These are phyloP conservation scores for Micronycteris hirsuta DNA, from an alignment of 2,113 vertebrate species.

Conservation along the genomic window DNA sequence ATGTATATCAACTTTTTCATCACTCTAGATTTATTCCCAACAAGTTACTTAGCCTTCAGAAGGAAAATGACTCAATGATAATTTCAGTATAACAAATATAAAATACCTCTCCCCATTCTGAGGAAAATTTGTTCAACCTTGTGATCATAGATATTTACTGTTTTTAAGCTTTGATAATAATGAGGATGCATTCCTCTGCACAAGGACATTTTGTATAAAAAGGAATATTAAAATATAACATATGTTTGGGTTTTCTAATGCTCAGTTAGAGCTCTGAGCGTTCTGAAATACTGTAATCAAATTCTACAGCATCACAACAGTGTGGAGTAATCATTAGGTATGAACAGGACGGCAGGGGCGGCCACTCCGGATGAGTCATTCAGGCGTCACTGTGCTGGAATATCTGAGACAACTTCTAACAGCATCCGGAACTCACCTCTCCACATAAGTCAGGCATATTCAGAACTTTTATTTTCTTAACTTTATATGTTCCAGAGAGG, in stretches of 20 bases:
- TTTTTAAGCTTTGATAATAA: neutral
- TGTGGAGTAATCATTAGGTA: neutral
- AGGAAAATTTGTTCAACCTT: neutral
- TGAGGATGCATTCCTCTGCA: neutral
- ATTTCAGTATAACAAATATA: neutral
- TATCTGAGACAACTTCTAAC: conserved; percentile 4
- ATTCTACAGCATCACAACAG: neutral
- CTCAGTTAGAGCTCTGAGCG: neutral
- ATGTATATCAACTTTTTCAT: neutral
- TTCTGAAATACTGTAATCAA: neutral
- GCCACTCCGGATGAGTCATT: neutral
- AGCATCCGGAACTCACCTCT: neutral
- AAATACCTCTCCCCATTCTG: neutral
- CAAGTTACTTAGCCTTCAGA: neutral
- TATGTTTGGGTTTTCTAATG: neutral
- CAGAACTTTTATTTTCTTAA: neutral
- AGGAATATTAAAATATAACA: neutral
- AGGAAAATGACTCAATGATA: neutral
- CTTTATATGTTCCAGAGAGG: neutral
- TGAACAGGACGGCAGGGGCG: neutral
- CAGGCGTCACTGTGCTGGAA: neutral
- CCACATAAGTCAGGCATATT: neutral
- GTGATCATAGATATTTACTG: neutral
- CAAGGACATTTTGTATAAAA: neutral
- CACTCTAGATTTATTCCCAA: neutral